phyloP scores from a whole-genome alignment of 2,888 invertebrate genomes.

The Cremastinae sp. region DNA sequence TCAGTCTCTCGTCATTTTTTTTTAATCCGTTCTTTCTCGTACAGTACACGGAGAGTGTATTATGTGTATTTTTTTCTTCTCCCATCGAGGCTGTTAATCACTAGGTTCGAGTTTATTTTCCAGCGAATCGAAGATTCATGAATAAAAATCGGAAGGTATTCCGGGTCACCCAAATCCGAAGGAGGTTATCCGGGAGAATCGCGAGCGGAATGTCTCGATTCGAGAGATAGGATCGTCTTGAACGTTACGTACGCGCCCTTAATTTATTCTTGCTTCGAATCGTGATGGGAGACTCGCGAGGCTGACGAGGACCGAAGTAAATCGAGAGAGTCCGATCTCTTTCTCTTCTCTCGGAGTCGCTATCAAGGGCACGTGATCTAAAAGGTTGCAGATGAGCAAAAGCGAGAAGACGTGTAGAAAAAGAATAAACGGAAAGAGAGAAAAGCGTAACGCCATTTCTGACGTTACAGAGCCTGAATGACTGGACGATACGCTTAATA shows the following conservation, averaged over 20 bases:
- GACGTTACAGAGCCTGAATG: conserved; percentile 40
- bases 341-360: background rate
- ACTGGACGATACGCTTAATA: conserved; percentile 62
- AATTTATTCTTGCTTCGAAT: conserved; percentile 41
- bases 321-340: conserved; percentile 45
- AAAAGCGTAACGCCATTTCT: conserved; percentile 27
- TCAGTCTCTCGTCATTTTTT: background rate
- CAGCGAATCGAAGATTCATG: too few species aligned
- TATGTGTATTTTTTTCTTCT: too few species aligned
- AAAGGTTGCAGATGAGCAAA: background rate
- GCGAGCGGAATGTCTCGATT: conserved; percentile 13
- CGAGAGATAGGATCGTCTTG: conserved; percentile 1
- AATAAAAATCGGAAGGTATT: background rate
- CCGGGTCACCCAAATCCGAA: too few species aligned
- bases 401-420: conserved; percentile 10
- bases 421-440: background rate
- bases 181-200: background rate
- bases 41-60: too few species aligned
- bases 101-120: too few species aligned
- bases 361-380: conserved; percentile 34
- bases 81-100: too few species aligned
- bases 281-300: conserved; percentile 9
- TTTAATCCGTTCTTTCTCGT: background rate
- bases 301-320: conserved; percentile 45
- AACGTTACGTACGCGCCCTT: conserved; percentile 11